These are phyloP conservation scores for Athene cunicularia DNA, from an alignment of 2,113 vertebrate species.

Conservation along the genomic window DNA sequence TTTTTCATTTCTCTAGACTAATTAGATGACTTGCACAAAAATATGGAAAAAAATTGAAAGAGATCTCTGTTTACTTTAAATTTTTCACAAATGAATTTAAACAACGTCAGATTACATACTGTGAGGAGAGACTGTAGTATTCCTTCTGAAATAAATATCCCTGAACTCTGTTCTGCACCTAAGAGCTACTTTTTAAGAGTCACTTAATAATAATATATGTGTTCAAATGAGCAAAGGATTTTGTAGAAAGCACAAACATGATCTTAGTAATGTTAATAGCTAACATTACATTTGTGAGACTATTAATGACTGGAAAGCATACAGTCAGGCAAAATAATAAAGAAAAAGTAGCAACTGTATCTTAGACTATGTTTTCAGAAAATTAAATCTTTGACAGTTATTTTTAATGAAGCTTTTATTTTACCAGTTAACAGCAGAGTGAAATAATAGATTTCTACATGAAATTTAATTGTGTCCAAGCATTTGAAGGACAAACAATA, in stretches of 20 bases:
- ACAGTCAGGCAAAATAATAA: background rate
- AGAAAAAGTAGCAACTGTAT: background rate
- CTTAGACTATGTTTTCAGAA: background rate
- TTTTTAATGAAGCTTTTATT: constrained; percentile 26
- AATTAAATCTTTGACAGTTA: background rate
- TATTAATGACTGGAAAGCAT: background rate
- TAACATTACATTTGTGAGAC: background rate
- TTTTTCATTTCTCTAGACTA: background rate
- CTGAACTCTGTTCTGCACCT: background rate
- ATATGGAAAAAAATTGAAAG: background rate
- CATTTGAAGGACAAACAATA: background rate
- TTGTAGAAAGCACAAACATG: background rate
- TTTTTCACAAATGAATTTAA: background rate
- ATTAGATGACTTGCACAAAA: background rate
- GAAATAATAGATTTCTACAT: background rate
- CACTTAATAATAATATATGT: background rate
- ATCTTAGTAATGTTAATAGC: background rate
- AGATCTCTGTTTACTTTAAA: background rate
- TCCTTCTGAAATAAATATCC: background rate
- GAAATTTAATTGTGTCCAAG: background rate
- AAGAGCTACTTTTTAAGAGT: background rate
- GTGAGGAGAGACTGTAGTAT: background rate
- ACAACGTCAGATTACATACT: background rate
- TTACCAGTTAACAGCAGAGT: background rate
- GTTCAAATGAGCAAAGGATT: background rate